These are phyloP conservation scores for Oreochromis spilurus DNA, from an alignment of 2,113 vertebrate species.

Conservation along the genomic window DNA sequence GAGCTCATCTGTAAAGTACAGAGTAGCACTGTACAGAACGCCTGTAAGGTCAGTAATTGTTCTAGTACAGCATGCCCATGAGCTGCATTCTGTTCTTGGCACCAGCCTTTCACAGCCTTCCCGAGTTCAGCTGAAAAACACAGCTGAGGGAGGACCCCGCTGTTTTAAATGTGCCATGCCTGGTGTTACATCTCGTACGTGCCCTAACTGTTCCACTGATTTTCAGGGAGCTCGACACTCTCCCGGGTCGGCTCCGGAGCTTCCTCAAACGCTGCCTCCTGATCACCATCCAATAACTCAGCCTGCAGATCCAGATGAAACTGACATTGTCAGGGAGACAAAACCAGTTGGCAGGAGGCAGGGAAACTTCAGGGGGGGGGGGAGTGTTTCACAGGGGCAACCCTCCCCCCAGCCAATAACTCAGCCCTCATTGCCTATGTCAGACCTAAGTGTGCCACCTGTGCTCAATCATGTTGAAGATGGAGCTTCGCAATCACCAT, in stretches of 20 bases:
- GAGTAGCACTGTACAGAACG: too few relatives aligned
- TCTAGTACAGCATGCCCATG: too few relatives aligned
- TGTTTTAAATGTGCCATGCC: not conserved
- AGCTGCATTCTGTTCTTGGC: not conserved
- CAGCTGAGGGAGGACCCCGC: not conserved
- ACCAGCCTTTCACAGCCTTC: not conserved
- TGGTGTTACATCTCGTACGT: rapidly evolving
- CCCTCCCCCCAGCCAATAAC: not conserved
- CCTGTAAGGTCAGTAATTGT: too few relatives aligned
- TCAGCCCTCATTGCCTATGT: not conserved
- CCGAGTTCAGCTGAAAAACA: not conserved
- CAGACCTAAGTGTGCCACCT: not conserved
- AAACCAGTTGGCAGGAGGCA: not conserved
- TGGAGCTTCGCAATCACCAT: not conserved
- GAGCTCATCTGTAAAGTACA: too few relatives aligned
- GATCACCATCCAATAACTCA: rapidly evolving
- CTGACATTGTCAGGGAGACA: rapidly evolving
- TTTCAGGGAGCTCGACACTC: not conserved
- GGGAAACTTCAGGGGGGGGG: not conserved
- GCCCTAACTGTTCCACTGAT: not conserved
- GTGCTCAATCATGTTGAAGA: not conserved
- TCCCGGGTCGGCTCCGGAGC: not conserved
- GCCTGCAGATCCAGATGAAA: rapidly evolving
- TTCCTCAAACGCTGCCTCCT: not conserved
- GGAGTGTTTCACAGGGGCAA: not conserved